A percentile compares a stretch with the other conserved stretches of the same genome.
phyloP scores from a whole-genome alignment of 2,888 invertebrate species.

The Ditylenchus weischeri region DNA sequence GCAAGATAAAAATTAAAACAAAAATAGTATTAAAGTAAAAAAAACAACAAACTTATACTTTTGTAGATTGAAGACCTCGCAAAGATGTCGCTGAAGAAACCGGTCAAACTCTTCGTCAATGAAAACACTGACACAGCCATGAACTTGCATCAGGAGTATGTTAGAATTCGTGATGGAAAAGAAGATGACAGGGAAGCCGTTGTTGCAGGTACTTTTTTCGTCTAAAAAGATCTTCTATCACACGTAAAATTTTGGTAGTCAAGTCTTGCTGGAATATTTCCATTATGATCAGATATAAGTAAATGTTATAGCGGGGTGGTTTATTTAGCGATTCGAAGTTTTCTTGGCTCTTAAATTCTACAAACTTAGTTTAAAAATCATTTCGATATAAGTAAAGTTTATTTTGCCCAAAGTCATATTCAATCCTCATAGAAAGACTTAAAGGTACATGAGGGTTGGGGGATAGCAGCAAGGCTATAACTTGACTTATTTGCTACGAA shows the following conservation, averaged over 20 bases:
- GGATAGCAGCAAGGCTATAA: too few relatives aligned
- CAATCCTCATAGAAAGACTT: too few relatives aligned
- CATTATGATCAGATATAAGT: too few relatives aligned
- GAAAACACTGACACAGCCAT: slow-evolving; percentile 91
- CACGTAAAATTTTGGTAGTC: too few relatives aligned
- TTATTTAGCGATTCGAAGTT: too few relatives aligned
- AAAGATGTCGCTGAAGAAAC: slow-evolving; percentile 83
- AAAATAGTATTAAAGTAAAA: neutral
- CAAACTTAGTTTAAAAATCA: too few relatives aligned
- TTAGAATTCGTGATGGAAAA: slow-evolving; percentile 64
- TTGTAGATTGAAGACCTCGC: slow-evolving; percentile 76
- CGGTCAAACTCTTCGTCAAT: slow-evolving; percentile 90
- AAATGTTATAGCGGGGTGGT: too few relatives aligned
- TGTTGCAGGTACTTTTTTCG: slow-evolving; percentile 53
- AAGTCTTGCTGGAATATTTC: neutral
- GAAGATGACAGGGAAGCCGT: slow-evolving; percentile 89
- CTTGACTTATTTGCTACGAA: too few relatives aligned
- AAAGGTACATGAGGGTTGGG: too few relatives aligned
- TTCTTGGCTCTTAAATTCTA: too few relatives aligned
- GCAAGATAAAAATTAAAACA: neutral
- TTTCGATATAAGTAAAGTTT: too few relatives aligned
- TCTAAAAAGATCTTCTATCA: slow-evolving; percentile 2
- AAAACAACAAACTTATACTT: neutral
- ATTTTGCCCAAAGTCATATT: too few relatives aligned
- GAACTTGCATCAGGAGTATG: slow-evolving; percentile 88